A percentile compares a stretch with the other conserved stretches of the same genome.
Evolutionary conservation across 2,113 vertebrate species (phyloP).

Genomic region (Vicugna pacos): DNA sequence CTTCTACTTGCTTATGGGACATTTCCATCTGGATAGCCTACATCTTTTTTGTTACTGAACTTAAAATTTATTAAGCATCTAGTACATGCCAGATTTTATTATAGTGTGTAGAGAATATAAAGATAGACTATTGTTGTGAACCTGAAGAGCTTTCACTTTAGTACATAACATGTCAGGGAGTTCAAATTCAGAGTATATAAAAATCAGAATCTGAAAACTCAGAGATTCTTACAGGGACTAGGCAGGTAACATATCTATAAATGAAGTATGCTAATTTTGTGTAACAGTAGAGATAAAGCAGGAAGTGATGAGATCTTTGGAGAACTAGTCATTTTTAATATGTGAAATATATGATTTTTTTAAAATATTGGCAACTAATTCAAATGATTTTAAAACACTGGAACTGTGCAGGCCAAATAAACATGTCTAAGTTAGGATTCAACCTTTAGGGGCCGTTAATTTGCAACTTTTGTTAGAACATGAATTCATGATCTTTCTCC

Average conservation of each 20-base stretch:
- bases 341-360: background rate
- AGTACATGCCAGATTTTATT: background rate
- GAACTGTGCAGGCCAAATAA: background rate
- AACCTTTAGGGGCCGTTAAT: background rate
- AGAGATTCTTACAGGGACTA: background rate
- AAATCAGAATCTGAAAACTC: background rate
- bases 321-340: conserved; percentile 1
- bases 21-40: background rate
- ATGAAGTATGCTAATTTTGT: background rate
- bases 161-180: background rate
- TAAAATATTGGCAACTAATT: conserved; percentile 19
- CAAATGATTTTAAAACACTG: conserved; percentile 35
- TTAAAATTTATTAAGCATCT: conserved; percentile 8
- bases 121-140: conserved; percentile 34
- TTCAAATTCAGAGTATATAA: background rate
- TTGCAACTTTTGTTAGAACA: conserved; percentile 14
- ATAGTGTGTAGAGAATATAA: background rate
- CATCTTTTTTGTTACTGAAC: background rate
- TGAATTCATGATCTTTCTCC: background rate
- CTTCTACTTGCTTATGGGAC: background rate
- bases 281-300: conserved; percentile 5
- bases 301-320: conserved; percentile 28
- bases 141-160: conserved; percentile 12
- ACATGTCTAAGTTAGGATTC: background rate
- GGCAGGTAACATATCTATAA: background rate